phyloP scores from a whole-genome alignment of 2,888 invertebrate species.

The Lamproptera curius region DNA sequence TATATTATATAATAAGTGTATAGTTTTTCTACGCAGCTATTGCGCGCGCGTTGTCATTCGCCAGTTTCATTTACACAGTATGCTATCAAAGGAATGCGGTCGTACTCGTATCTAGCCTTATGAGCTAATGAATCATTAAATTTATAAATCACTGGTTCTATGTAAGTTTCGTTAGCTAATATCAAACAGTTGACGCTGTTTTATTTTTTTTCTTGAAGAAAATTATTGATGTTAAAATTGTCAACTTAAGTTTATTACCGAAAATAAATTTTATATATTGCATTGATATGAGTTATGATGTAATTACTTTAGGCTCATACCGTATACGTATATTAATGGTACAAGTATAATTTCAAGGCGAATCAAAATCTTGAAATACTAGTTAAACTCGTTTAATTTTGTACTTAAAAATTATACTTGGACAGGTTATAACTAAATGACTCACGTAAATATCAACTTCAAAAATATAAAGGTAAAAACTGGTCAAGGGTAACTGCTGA shows the following conservation, averaged over 20 bases:
- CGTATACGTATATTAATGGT: neutral
- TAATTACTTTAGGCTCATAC: too few species aligned
- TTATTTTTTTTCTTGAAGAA: too few species aligned
- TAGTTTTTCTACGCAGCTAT: neutral
- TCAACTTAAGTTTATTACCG: too few species aligned
- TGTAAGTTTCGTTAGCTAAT: conserved; percentile 30
- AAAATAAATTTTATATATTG: too few species aligned
- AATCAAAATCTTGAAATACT: conserved; percentile 2
- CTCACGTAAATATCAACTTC: neutral
- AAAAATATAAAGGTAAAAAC: conserved; percentile 6
- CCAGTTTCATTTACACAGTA: conserved; percentile 35
- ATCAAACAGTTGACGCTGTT: too few species aligned
- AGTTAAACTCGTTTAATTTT: conserved; percentile 5
- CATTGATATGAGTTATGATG: too few species aligned
- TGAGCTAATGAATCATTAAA: conserved; percentile 63
- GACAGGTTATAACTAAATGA: neutral
- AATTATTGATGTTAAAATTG: too few species aligned
- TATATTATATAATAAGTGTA: neutral
- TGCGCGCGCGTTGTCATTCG: conserved; percentile 18
- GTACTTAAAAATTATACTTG: conserved; percentile 2
- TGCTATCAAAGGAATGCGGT: conserved; percentile 68
- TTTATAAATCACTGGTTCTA: conserved; percentile 52
- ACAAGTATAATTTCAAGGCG: conserved; percentile 4
- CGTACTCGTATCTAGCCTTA: conserved; percentile 49
- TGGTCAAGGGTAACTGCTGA: conserved; percentile 14